Evolutionary conservation across 2,797 vertebrate genomes (phyloP), one percentile per base, ranked within the genome.

Genomic region (Mus caroli): DNA sequence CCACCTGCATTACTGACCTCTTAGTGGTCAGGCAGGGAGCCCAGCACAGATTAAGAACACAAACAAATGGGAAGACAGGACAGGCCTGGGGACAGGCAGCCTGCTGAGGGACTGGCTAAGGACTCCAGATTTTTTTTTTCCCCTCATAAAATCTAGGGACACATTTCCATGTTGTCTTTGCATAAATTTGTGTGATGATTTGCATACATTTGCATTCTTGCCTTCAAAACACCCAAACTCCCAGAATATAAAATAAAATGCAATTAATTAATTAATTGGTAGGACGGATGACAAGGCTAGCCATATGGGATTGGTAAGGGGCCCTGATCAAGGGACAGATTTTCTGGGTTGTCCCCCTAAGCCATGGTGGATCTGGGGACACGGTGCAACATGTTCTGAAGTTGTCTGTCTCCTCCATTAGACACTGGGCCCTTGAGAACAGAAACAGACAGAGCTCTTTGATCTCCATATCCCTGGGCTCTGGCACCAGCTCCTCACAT

Each of bases 211-310:
- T 98, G 97, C 96, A 98, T 97, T 94, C 95, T 92, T 96, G 94
- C 91, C 97, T 98, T 97, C 97, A 98, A 97, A 98, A 97, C 95
- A 96, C 93, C 96, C 96, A 96, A 97, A 97, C 95, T 97, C 91
- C 90, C 95, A 96, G 96, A 97, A 97, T 97, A 97, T 97, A 91
- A 97, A 98, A 97, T 96, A 94, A 97, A 97, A 97, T 95, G 62
- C 67, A 96, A 97, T 97, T 96, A 97, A 98, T 98, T 97, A 98
- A 98, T 97, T 98, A 98, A 97, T 96, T 96, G 91, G 73, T 92
- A 69, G 22, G 52, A 95, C 88, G 89, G 94, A 92, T 94, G 91
- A 94, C 96, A 97, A 96, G 88, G 79, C n/a, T 77, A 97, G 89
- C 92, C 94, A 83, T 79, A 92, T 64, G 75, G 91, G 50, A 54